Evolutionary conservation across 2,797 vertebrate species (phyloP), one percentile per base, ranked within the genome.

Genomic region (Trematomus bernacchii): DNA sequence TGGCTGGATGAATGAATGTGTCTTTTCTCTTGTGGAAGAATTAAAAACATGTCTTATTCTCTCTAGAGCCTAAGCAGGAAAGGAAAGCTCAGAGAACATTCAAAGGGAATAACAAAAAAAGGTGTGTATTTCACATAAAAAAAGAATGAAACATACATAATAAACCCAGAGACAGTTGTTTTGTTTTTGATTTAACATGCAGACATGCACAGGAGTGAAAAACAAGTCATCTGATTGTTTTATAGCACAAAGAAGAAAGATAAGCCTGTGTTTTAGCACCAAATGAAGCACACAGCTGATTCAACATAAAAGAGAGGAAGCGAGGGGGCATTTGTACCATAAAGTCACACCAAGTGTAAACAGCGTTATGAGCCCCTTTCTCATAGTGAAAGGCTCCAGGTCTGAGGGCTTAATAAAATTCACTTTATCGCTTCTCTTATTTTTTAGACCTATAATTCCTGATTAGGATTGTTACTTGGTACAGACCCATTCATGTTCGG

Each of bases 241-340:
- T 53, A 57, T 16, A 67, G 76, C 87, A 83, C 73, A 84, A 82
- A 80, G 67, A 71, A 13, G 40, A 72, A 37, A 77, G 74, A 61
- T 55, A 59, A 15, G 63, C 1, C 33, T 59, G 51, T 14, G 44
- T 69, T 58, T 43, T n/a, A 65, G 64, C 10, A 42, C 47, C 27
- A n/a, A 73, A 82, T 71, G 37, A 8, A 61, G 27, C 13, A 63
- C 11, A 15, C 14, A 47, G 3, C 33, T 76, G 21, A 42, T 30
- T 66, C 1, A 16, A 73, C 59, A 59, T 4, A 58, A 64, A 67
- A 57, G 21, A 73, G 23, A 59, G 12, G 16, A 66, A 69, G 47
- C 18, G 48, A 55, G 30, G 13, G 19, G 3, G 8, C 27, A 27
- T 61, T 33, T 71, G 60, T 27, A 44, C n/a, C 54, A 54, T 30